phyloP scores from a whole-genome alignment of 2,113 vertebrate species.

The human region DNA sequence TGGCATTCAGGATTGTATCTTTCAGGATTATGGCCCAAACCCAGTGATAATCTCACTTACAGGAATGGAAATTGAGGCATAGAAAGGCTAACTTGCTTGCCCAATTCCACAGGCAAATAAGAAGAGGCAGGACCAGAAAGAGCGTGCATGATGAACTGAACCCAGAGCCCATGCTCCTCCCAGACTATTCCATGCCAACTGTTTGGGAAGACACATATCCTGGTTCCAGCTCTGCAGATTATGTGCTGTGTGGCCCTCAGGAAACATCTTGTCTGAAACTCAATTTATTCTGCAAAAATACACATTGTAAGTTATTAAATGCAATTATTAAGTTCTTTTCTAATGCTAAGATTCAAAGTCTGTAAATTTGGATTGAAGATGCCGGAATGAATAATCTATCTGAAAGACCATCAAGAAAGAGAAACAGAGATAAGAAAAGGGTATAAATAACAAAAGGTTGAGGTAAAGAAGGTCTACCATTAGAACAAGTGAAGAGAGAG shows the following conservation, averaged over 20 bases:
- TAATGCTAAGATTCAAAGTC: not conserved
- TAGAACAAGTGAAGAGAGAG: not conserved
- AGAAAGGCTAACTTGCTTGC: not conserved
- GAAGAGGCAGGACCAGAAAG: not conserved
- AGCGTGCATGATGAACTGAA: not conserved
- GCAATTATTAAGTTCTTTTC: not conserved
- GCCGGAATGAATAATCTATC: not conserved
- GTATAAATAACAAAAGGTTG: not conserved
- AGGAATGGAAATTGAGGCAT: not conserved
- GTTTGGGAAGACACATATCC: not conserved
- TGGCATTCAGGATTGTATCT: not conserved
- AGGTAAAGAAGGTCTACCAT: not conserved
- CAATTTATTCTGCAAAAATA: not conserved
- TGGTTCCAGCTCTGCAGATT: not conserved
- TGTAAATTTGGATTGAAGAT: not conserved
- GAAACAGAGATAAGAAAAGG: not conserved
- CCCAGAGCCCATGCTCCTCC: not conserved
- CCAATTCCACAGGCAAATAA: not conserved
- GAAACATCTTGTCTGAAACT: not conserved
- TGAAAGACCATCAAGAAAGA: not conserved
- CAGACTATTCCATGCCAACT: not conserved
- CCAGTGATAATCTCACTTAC: not conserved
- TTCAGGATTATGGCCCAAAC: not conserved
- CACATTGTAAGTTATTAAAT: not conserved
- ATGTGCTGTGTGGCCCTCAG: not conserved